Base-by-base conservation (phyloP, 2,797 vertebrate species). In the Sebastes variabilis region DNA sequence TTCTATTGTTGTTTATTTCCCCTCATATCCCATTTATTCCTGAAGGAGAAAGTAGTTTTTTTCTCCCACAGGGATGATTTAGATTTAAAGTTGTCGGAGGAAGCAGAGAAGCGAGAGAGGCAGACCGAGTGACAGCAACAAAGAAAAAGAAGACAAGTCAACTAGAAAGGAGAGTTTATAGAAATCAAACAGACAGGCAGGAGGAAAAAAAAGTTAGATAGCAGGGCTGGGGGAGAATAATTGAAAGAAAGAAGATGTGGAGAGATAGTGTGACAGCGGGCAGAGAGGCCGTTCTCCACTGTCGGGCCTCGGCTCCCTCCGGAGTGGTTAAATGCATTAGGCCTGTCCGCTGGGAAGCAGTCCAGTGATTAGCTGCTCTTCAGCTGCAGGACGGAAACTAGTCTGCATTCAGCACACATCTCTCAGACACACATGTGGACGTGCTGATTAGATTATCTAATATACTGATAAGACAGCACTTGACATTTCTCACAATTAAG, bases 261-360 rank as follows among this genome's bases (percentile, higher is more conserved):
- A n/a, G 66, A 67, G 64, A 73, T 49, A 36, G 20, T 68, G 83
- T 88, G 91, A 88, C 86, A 80, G 82, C 16, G 55, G 77, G 66
- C 84, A 72, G 79, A 71, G 77, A 88, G 80, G 83, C 81, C 13
- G 72, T 80, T 92, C 86, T 80, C 74, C 81, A 9, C 88, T 83
- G 87, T 90, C 84, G 88, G 85, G 36, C 89, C 72, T 54, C 69
- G 27, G 77, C 75, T 90, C 91, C 89, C 89, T 78, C 79, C 72
- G 90, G 91, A 88, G 76, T 72, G 68, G 38, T 90, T 93, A 90
- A 88, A 88, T 38, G 78, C 89, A 91, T 93, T 88, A 92, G 76
- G 72, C 55, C 76, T 66, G 84, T 92, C 92, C 87, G 66, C 79
- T 27, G 86, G 90, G 90, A 90, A 75, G 79, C 81, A 85, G 60